Base-by-base conservation (phyloP, 2,113 vertebrate genomes). In the Pimephales promelas region DNA sequence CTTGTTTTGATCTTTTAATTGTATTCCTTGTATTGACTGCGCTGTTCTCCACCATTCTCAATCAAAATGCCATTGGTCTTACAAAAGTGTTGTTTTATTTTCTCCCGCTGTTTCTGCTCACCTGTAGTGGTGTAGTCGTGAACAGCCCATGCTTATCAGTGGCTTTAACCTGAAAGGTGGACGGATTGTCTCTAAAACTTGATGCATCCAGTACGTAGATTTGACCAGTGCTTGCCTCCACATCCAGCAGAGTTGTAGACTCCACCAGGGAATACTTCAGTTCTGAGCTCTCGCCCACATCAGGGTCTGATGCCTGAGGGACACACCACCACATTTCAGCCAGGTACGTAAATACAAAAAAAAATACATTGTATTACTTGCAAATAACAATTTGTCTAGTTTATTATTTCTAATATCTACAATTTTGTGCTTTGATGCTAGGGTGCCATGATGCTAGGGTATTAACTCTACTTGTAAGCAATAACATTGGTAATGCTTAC, bases 241-340 rank as follows among this genome's bases (percentile, higher is more conserved):
- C 90, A 22, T 90, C 92, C 0, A 96, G 93, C 14, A 88, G 68
- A 0, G 85, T 40, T 0, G 3, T 87, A 3, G 36, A 11, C 4
- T 82, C 52, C 24, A 66, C 43, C 34, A 96, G 49, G 57, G 92
- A 92, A 92, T 96, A 96, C 47, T 45, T 59, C 86, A 96, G 87
- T 52, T 11, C 28, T 28, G 85, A 90, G 0, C 83, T 89, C 0
- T 91, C 89, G 40, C 91, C 91, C 0, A 89, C 83, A 20, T 95
- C 94, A 2, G 90, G 94, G 87, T 95, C 94, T 61, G 75, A 88
- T 3, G 95, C 95, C 95, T 96, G 87, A 26, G 74, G 74, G 26
- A 59, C 28, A 66, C 28, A 40, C 3, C 5, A 49, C 16, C 52
- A 20, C 40, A 22, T 28, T 7, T 13, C 26, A 40, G 9, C 8